Base-by-base conservation (phyloP, 2,113 vertebrate species). In the Vimba vimba region DNA sequence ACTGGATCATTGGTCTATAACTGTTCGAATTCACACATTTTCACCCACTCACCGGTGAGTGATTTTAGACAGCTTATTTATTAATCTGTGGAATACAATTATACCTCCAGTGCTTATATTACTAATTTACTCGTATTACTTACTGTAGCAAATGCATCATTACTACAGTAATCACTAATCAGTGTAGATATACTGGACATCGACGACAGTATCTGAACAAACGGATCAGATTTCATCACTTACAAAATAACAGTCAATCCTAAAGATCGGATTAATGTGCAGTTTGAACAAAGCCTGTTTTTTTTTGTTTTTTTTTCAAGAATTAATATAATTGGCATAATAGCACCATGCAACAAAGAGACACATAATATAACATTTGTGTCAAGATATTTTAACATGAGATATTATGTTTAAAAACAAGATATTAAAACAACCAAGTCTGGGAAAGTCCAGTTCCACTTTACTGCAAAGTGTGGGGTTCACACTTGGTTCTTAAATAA, bases 401-500 rank as follows among this genome's bases (percentile, higher is more conserved):
- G 36, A 36, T 43, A 43, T 43, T 43, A 43, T 9, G 43, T 43
- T 9, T 43, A 43, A 43, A 43, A 43, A 43, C 8, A 71, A 71
- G 36, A 43, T 47, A 74, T 52, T 45, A 39, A 80, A 43, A 62
- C 21, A 79, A 80, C 36, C 10, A 36, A 23, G 59, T 30, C 36
- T 62, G 23, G 57, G 33, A 79, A 43, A 7, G 1, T 39, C 30
- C 33, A 80, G 36, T 47, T 80, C 21, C 30, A n/a, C n/a, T 64
- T 80, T 27, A 47, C 59, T 19, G 9, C 36, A 62, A 80, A 21
- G 36, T 64, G 78, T 64, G 78, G 45, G 2, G 64, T 64, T 45
- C 45, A 59, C 84, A 62, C n/a, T 69, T 74, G 17, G 36, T 62
- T 66, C 55, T 50, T 30, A 50, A 55, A 82, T n/a, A 62, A 88